A percentile compares a stretch with the other conserved stretches of the same genome.
Evolutionary conservation across 2,888 invertebrate genomes (phyloP).

Genomic region (Zaprionus bogoriensis): DNA sequence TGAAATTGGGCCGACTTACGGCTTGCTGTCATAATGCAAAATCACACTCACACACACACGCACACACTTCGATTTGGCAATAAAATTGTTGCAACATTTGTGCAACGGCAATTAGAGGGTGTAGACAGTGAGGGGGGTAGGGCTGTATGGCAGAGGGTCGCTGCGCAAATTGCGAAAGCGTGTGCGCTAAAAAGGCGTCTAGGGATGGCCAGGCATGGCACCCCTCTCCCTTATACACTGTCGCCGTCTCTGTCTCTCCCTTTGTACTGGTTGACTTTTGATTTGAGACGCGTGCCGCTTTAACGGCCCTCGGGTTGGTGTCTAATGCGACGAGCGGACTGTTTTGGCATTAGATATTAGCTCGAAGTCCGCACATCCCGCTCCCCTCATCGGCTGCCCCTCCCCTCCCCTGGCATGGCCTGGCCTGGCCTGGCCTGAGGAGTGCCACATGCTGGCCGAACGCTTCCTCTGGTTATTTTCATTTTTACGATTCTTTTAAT

Average conservation of each 20-base stretch:
- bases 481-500: conserved; percentile 75
- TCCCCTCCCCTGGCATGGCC: not conserved
- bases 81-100: conserved; percentile 45
- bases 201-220: conserved; percentile 16
- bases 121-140: not conserved
- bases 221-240: not conserved
- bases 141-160: not conserved
- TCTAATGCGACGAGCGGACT: not conserved
- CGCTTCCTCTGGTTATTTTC: conserved; percentile 46
- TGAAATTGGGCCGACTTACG: conserved; percentile 11
- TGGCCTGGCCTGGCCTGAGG: too few species aligned
- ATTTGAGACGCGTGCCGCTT: conserved; percentile 70
- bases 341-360: conserved; percentile 17
- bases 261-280: conserved; percentile 63
- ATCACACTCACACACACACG: not conserved
- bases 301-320: conserved; percentile 45
- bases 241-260: not conserved
- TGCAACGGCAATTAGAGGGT: conserved; percentile 41
- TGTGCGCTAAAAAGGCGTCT: conserved; percentile 44
- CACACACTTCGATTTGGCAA: conserved; percentile 38
- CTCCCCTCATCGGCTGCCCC: not conserved
- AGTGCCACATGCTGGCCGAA: conserved; percentile 60
- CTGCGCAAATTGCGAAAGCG: conserved; percentile 47
- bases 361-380: not conserved
- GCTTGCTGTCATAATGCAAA: not conserved